Conservation (phyloP, 2,797 vertebrate genomes). For the Anguilla anguilla region DNA sequence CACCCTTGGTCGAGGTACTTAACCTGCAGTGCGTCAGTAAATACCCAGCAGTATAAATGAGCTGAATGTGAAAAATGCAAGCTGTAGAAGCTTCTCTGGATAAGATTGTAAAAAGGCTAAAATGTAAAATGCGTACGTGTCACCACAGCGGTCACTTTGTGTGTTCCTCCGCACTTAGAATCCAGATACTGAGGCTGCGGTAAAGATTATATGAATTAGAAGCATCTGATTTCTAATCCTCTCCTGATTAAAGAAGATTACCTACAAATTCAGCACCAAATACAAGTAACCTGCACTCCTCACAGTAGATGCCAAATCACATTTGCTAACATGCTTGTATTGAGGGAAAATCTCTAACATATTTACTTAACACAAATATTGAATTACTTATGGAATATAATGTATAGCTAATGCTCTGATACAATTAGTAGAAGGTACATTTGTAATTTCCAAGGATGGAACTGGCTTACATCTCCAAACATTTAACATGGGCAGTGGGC, state of each 20-base stretch:
- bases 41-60: neutral
- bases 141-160: neutral
- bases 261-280: neutral
- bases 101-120: neutral
- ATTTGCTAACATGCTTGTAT: neutral
- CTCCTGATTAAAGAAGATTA: neutral
- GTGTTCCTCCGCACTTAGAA: neutral
- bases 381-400: too few species aligned
- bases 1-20: too few species aligned
- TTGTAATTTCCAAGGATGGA: too few species aligned
- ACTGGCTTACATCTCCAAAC: too few species aligned
- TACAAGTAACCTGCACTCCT: neutral
- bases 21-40: too few species aligned
- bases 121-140: neutral
- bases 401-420: too few species aligned
- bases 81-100: neutral
- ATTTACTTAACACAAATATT: neutral
- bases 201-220: neutral
- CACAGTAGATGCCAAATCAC: neutral
- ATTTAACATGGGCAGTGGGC: too few species aligned
- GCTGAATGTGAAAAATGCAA: neutral
- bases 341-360: neutral
- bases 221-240: neutral
- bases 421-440: too few species aligned
- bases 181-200: neutral